Base-by-base conservation (phyloP, 2,797 vertebrate genomes). In the Rousettus madagascariensis region DNA sequence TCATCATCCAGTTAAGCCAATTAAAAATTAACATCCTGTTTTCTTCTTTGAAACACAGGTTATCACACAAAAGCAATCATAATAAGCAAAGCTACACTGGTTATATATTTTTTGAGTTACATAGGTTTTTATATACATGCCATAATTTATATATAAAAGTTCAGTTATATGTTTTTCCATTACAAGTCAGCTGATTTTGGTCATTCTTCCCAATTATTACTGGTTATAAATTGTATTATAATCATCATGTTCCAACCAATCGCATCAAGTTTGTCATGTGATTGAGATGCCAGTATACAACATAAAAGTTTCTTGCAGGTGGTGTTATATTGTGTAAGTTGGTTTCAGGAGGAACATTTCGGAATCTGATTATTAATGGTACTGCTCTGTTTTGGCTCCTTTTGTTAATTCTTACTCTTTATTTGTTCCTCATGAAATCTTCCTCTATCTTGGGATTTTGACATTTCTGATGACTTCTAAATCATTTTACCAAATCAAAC, bases 1-100 rank as follows among this genome's bases (percentile, higher is more conserved):
- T 63, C 49, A 90, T 26, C 82, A 72, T 46, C 36, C 79, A 75
- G 69, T 66, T 75, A 92, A 86, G 30, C 68, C 66, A 71, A 93
- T 82, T 95, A 71, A 92, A 49, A 71, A 78, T 78, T 51, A 92
- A 28, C 53, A 92, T 26, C 43, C 68, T 86, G n/a, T 80, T 90
- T 19, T 69, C 75, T 77, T 86, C 75, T 65, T 69, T 78, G 36
- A 83, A 94, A 71, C 33, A 71, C 30, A 94, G 49, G 33, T 57
- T 85, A 71, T 57, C 63, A 41, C 36, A 82, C 38, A 49, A 82
- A 91, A 90, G 53, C 12, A 77, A 77, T 74, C 59, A 28, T 74
- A 94, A 86, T 9, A 82, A 74, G 65, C 11, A 85, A 90, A 86
- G 26, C 24, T 72, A 8, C n/a, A 24, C 24, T 46, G 51, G 28